phyloP scores from a whole-genome alignment of 2,797 vertebrate species.

The Leptatherina wallacei region DNA sequence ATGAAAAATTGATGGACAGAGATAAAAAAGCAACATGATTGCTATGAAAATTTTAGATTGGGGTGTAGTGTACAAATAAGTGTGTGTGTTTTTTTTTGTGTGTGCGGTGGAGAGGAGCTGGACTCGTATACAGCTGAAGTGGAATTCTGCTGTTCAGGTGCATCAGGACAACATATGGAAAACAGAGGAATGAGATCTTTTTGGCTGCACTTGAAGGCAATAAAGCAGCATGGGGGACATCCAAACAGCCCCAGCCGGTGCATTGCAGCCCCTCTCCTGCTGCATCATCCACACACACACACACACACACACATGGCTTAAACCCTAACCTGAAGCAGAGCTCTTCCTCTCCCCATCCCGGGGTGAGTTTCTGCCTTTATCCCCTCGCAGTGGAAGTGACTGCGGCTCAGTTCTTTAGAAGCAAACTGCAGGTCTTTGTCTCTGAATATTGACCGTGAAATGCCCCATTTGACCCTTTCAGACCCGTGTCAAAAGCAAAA shows the following conservation, averaged over 20 bases:
- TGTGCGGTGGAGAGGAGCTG: constrained; percentile 27
- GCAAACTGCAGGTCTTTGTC: background rate
- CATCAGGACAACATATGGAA: constrained; percentile 64
- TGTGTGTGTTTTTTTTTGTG: constrained; percentile 15
- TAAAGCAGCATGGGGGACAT: constrained; percentile 51
- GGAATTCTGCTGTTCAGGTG: constrained; percentile 50
- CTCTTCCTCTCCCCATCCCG: constrained; percentile 2
- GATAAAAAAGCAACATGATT: constrained; percentile 51
- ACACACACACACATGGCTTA: constrained; percentile 16
- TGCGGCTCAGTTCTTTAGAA: background rate
- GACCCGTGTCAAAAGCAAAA: background rate
- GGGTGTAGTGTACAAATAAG: constrained; percentile 51
- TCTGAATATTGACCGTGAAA: background rate
- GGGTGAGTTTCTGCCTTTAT: background rate
- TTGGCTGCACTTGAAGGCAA: constrained; percentile 59
- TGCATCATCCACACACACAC: constrained; percentile 35
- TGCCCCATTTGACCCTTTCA: background rate
- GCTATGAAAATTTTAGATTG: constrained; percentile 68
- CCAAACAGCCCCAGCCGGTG: constrained; percentile 12
- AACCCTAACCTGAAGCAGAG: background rate
- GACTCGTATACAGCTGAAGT: constrained; percentile 34
- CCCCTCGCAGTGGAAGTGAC: background rate
- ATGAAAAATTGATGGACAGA: constrained; percentile 79
- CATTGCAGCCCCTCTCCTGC: constrained; percentile 35
- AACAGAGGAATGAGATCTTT: constrained; percentile 51